Base-by-base conservation (phyloP, 1,140 invertebrate species). In the Drosophila arizonae region DNA sequence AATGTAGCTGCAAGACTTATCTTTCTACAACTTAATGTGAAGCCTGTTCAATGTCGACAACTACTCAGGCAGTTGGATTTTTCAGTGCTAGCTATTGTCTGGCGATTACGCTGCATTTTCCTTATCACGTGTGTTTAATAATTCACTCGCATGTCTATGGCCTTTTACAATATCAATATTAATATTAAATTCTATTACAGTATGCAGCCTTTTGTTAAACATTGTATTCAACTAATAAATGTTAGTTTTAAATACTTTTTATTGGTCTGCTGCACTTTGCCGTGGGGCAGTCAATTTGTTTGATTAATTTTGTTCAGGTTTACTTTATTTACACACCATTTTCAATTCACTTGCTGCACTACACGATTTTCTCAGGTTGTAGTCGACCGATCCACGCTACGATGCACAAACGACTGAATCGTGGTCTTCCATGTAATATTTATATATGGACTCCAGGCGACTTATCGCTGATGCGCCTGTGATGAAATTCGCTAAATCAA, bases 281-380 rank as follows among this genome's bases (percentile, higher is more conserved):
- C 11, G 9, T 36, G 1, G 10, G 33, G 2, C 10, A 10, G 9
- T 36, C 33, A 36, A 36, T 36, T 36, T 36, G 3, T 36, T 36
- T 36, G 33, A 36, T 36, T 36, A 36, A 11, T 39, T 11, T 11
- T 0, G 6, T 11, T 8, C 9, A 36, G 8, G 33, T 36, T 36
- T 8, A 36, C 6, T 39, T 11, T 39, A 13, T 39, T 39, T 15
- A 30, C 66, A 4, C 36, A 68, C 66, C 66, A 68, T 68, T 26
- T 54, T 67, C 8, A 41, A 10, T 11, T 24, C 4, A 4, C 21
- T 39, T 11, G 48, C 11, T 64, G n/a, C 43, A 17, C 43, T 45
- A 0, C 1, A 11, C 41, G 6, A 15, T 6, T 45, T 33, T 48
- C 8, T n/a, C 21, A 10, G 17, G n/a, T 10, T 6, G 8, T 24